Evolutionary conservation across 1,140 invertebrate species (phyloP).

Genomic region (Tenebrio molitor): DNA sequence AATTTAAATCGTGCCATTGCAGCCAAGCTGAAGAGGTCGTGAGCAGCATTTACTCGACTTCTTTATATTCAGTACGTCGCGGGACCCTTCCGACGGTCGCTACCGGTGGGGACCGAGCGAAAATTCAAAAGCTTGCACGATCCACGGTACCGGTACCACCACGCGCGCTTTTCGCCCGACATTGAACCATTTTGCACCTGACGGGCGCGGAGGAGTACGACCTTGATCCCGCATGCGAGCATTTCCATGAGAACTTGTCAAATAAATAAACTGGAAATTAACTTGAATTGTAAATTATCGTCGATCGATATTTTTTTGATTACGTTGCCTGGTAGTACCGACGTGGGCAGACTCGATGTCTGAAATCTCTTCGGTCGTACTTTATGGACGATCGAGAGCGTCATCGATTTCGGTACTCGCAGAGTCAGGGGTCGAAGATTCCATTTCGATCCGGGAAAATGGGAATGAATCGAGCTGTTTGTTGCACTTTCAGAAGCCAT

Average conservation of each 20-base stretch:
- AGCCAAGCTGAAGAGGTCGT: conserved; percentile 37
- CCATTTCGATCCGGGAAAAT: background rate
- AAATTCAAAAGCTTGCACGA: too few relatives aligned
- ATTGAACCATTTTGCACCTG: background rate
- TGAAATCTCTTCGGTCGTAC: background rate
- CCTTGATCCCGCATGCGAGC: conserved; percentile 14
- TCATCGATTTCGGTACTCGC: background rate
- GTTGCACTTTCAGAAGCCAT: too few relatives aligned
- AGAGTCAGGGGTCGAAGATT: background rate
- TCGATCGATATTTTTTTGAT: conserved; percentile 25
- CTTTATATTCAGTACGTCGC: conserved; percentile 25
- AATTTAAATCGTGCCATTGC: conserved; percentile 45
- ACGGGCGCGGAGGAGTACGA: background rate
- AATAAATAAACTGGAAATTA: conserved; percentile 31
- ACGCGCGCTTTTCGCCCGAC: too few relatives aligned
- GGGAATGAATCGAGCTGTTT: background rate
- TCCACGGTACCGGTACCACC: too few relatives aligned
- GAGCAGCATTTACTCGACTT: conserved; percentile 41
- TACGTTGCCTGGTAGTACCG: background rate
- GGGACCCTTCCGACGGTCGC: conserved; percentile 18
- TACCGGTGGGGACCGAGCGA: too few relatives aligned
- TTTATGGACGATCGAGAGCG: conserved; percentile 8
- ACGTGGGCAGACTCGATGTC: conserved; percentile 20
- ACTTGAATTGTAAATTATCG: conserved; percentile 23
- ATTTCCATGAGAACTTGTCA: conserved; percentile 14